Evolutionary conservation across 2,888 invertebrate species (phyloP).

Genomic region (Empis stercorea): DNA sequence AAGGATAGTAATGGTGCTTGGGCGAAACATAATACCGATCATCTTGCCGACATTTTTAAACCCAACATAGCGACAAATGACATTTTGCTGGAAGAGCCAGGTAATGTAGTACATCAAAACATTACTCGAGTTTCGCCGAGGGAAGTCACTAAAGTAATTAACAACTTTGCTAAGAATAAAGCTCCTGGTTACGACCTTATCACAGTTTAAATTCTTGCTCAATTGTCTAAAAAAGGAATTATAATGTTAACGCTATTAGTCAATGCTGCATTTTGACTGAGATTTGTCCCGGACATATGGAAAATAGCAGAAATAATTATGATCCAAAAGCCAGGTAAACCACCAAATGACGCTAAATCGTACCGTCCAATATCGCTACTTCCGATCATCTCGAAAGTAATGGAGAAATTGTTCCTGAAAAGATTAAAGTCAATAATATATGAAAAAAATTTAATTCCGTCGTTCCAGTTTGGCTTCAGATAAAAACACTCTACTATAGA

Average conservation of each 20-base stretch:
- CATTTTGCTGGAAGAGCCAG: not conserved
- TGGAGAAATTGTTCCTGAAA: too few species aligned
- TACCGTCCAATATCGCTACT: not conserved
- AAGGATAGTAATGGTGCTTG: too few species aligned
- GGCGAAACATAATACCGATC: too few species aligned
- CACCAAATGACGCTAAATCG: not conserved
- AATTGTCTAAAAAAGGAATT: not conserved
- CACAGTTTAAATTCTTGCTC: not conserved
- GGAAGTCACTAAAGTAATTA: not conserved
- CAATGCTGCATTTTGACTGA: too few species aligned
- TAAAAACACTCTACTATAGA: too few species aligned
- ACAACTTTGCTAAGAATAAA: not conserved
- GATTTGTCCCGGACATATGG: not conserved
- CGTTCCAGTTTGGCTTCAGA: too few species aligned
- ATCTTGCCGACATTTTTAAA: not conserved
- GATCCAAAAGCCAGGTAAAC: not conserved
- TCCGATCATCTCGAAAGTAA: too few species aligned
- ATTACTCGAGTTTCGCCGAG: too few species aligned
- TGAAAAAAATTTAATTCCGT: too few species aligned
- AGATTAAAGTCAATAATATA: too few species aligned
- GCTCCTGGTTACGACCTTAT: not conserved
- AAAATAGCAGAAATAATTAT: not conserved
- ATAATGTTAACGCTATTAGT: too few species aligned
- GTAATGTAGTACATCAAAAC: too few species aligned
- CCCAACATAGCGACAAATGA: not conserved